These are phyloP conservation scores for Etia nguti DNA, from an alignment of 2,113 vertebrate genomes.

Conservation along the genomic window DNA sequence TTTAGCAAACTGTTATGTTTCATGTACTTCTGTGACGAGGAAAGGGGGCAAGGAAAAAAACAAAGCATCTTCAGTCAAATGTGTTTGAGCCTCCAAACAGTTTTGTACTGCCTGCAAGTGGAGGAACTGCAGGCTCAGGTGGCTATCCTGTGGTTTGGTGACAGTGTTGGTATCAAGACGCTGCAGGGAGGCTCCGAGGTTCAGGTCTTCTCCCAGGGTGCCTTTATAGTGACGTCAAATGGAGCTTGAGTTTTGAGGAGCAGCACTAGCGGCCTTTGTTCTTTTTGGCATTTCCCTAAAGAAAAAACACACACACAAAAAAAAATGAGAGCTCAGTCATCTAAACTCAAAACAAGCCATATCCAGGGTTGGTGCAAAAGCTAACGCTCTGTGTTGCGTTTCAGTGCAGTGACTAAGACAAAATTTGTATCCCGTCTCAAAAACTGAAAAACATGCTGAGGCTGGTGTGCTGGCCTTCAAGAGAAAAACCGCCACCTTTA, in stretches of 20 bases:
- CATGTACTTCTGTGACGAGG: constrained; percentile 12
- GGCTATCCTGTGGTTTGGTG: constrained; percentile 13
- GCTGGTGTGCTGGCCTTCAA: constrained; percentile 4
- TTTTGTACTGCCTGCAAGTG: constrained; percentile 4
- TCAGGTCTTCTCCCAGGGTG: neutral
- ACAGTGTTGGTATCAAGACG: constrained; percentile 19
- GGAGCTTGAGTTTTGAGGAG: neutral
- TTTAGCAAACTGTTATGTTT: constrained; percentile 5
- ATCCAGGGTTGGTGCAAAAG: neutral
- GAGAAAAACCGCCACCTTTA: constrained; percentile 22
- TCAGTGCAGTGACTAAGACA: neutral
- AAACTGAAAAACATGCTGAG: constrained; percentile 22
- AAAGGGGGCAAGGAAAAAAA: neutral
- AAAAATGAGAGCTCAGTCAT: neutral
- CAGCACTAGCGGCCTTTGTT: constrained; percentile 87
- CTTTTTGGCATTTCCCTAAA: constrained; percentile 93
- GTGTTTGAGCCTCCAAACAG: neutral
- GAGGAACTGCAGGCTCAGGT: constrained; percentile 5
- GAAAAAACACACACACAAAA: neutral
- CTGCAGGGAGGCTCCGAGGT: constrained; percentile 14
- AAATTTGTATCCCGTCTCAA: neutral
- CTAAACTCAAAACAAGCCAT: neutral
- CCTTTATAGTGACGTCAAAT: neutral
- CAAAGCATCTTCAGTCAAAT: constrained; percentile 20
- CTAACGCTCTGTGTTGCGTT: neutral